Conservation (phyloP, 2,797 vertebrate genomes). For the Platalea minor region DNA sequence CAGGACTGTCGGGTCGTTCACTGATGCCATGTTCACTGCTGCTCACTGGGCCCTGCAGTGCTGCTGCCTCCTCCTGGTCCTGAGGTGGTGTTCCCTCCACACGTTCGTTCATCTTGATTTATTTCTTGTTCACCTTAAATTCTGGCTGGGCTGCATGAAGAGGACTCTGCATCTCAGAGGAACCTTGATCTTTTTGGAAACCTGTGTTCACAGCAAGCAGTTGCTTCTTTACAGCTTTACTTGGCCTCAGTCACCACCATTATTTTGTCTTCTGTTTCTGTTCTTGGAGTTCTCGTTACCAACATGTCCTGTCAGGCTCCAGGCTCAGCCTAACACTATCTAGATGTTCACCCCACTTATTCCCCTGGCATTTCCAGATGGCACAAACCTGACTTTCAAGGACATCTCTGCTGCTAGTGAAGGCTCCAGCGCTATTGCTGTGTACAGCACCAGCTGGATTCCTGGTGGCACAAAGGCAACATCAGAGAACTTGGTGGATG, state of each 20-base stretch:
- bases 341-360: background rate
- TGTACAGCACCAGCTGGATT: slow-evolving; percentile 75
- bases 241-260: background rate
- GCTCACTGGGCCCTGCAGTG: background rate
- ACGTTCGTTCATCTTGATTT: background rate
- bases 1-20: background rate
- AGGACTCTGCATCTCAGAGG: background rate
- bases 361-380: slow-evolving; percentile 10
- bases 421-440: slow-evolving; percentile 62
- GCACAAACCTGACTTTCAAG: background rate
- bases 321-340: background rate
- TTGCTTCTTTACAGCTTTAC: background rate
- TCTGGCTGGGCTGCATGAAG: background rate
- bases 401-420: background rate
- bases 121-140: background rate
- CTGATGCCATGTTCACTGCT: background rate
- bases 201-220: background rate
- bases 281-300: background rate
- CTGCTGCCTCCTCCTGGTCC: background rate
- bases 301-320: background rate
- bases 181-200: background rate
- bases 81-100: background rate
- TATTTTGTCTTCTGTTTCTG: background rate
- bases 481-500: slow-evolving; percentile 77
- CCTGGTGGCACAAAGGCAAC: slow-evolving; percentile 62